Evolutionary conservation across 2,888 invertebrate species (phyloP), one percentile per base, ranked within the genome.

Genomic region (Hipparchia semele): DNA sequence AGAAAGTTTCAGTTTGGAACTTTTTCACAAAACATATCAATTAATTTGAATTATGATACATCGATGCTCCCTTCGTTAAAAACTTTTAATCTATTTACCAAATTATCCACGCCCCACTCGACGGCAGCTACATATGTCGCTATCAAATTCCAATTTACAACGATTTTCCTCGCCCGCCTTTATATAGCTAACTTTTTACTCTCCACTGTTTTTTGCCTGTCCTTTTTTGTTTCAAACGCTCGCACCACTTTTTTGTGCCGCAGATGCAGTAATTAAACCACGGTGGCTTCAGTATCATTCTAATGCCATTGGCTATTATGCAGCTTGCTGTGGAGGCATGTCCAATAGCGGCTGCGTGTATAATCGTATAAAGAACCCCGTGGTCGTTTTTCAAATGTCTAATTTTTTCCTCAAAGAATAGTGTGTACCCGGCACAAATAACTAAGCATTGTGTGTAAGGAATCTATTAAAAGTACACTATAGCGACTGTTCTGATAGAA

Each of bases 81-180:
- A 65, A 53, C 33, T 64, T 64, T 33, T 65, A 53, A 70, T 73
- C 59, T 61, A 73, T 68, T 49, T 54, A 68, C 49, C 46, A 66
- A 72, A 70, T 72, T 46, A 70, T 49, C 65, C 23, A 68, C 74
- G 62, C 68, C 65, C 68, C 8, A 60, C 58, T 66, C 64, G 56
- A 70, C 66, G 46, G 6, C 23, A 46, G 58, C 69, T 68, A 71
- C 58, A 76, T 71, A 76, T 75, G 76, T 76, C 71, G 75, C 75
- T 73, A 61, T 80, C 76, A 81, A 83, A 83, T 81, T 82, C 81
- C 81, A 90, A 90, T 90, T 89, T 90, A 89, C 83, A 73, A 73
- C 89, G 82, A 90, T 90, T 90, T 87, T 88, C 89, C 82, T 84
- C 90, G 90, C 85, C 81, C 82, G 81, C 80, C 82, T 83, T 71